Percentiles rank a stretch among this genome's conserved stretches.
Conservation (phyloP, 1,140 invertebrate genomes). For the Oppia nitens region DNA sequence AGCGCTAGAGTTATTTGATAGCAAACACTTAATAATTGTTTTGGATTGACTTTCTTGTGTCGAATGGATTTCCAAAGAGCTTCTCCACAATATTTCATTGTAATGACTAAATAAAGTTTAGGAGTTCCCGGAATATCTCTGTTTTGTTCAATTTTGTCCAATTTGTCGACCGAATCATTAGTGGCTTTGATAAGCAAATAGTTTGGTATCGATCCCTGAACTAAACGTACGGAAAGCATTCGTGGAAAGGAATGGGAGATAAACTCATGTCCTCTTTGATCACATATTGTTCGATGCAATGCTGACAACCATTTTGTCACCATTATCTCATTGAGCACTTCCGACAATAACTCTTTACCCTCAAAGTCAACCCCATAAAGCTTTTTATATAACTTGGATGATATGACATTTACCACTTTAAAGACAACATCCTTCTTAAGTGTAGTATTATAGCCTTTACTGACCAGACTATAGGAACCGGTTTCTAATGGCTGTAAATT, state of each 20-base stretch:
- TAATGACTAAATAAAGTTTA: not conserved
- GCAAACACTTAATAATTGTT: conserved; percentile 29
- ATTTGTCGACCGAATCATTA: not conserved
- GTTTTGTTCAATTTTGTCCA: conserved; percentile 1
- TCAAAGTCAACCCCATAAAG: not conserved
- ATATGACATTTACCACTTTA: conserved; percentile 10
- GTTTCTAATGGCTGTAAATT: conserved; percentile 6
- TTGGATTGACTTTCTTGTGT: not conserved
- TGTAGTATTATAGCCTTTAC: not conserved
- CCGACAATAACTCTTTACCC: not conserved
- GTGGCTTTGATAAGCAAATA: conserved; percentile 5
- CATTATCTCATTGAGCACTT: conserved; percentile 8
- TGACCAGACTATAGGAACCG: conserved; percentile 10
- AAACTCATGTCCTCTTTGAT: conserved; percentile 1
- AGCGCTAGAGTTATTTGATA: conserved; percentile 29
- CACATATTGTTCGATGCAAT: not conserved
- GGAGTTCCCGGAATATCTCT: not conserved
- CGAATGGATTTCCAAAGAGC: conserved; percentile 1
- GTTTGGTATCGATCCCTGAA: conserved; percentile 8
- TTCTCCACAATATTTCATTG: conserved; percentile 12
- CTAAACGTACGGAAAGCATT: not conserved
- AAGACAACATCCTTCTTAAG: conserved; percentile 2
- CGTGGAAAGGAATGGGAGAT: conserved; percentile 2
- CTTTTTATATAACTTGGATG: not conserved
- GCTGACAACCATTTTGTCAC: not conserved